A percentile compares a stretch with the other conserved stretches of the same genome.
These are phyloP conservation scores for Lepidonotus clava DNA, from an alignment of 2,888 invertebrate species.

Conservation along the genomic window DNA sequence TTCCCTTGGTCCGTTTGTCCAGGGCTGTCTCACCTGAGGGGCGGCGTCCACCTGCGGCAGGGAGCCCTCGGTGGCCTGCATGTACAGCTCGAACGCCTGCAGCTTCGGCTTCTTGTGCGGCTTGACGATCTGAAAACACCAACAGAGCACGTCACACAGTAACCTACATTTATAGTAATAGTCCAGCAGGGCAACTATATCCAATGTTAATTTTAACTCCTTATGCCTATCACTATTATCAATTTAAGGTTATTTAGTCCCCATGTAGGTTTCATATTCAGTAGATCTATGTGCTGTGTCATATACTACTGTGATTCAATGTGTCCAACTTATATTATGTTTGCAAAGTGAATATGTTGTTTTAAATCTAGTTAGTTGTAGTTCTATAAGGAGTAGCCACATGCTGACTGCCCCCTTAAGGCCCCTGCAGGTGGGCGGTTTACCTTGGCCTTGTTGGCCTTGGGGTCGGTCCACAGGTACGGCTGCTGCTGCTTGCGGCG, in stretches of 20 bases:
- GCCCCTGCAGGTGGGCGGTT: conserved; percentile 66
- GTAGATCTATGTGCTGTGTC: no score
- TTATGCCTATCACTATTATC: no score
- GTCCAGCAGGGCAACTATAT: no score
- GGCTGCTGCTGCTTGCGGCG: conserved; percentile 74
- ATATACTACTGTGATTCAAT: no score
- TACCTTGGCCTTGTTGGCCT: conserved; percentile 74
- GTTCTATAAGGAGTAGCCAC: background rate
- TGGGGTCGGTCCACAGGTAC: conserved; percentile 71
- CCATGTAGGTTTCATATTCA: no score
- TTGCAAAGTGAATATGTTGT: no score
- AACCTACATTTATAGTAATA: background rate
- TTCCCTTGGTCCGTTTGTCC: no score
- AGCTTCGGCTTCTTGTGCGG: conserved; percentile 72
- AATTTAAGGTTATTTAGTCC: no score
- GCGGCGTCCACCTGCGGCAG: background rate
- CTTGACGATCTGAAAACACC: conserved; percentile 68
- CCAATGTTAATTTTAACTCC: no score
- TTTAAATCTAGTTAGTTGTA: background rate
- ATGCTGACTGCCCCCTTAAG: conserved; percentile 70
- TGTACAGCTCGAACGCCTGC: conserved; percentile 67
- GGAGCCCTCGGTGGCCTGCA: conserved; percentile 5
- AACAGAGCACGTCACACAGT: background rate
- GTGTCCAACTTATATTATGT: no score
- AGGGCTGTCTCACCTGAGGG: background rate